A percentile compares a stretch with the other conserved stretches of the same genome.
These are phyloP conservation scores for Ptilodon capucinus DNA, from an alignment of 2,888 invertebrate genomes.

Conservation along the genomic window DNA sequence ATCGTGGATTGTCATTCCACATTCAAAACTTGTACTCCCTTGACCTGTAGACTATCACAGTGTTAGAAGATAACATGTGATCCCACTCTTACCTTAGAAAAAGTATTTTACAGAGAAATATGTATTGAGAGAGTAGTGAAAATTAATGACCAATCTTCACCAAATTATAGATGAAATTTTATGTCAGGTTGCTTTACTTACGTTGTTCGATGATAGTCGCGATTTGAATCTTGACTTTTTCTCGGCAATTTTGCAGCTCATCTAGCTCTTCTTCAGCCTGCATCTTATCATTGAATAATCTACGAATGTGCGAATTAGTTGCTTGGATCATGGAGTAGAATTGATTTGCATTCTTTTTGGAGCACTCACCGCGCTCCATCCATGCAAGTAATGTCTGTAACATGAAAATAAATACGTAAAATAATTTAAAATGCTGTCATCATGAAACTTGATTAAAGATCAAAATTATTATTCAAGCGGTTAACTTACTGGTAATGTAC, in stretches of 20 bases:
- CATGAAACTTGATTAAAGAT: too few relatives aligned
- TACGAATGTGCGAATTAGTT: conserved; percentile 95
- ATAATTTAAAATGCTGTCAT: too few relatives aligned
- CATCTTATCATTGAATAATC: conserved; percentile 92
- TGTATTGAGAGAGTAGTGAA: conserved; percentile 12
- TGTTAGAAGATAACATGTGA: conserved; percentile 26
- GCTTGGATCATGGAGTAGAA: conserved; percentile 98
- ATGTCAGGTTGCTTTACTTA: conserved; percentile 83
- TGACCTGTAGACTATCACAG: conserved; percentile 1
- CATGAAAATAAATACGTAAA: too few relatives aligned
- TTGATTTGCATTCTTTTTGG: conserved; percentile 93
- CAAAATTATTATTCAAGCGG: too few relatives aligned
- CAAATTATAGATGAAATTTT: neutral
- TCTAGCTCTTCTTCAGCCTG: conserved; percentile 95
- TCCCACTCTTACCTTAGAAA: conserved; percentile 41
- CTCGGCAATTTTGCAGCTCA: conserved; percentile 92
- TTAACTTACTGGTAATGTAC: conserved; percentile 65
- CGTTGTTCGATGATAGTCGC: conserved; percentile 94
- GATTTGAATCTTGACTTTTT: conserved; percentile 92
- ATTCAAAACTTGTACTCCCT: conserved; percentile 9
- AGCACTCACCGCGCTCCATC: conserved; percentile 97
- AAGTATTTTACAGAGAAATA: conserved; percentile 15
- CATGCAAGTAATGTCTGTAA: conserved; percentile 91
- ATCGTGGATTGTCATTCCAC: neutral
- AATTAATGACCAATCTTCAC: conserved; percentile 14